Percentiles rank a stretch among this genome's conserved stretches.
These are phyloP conservation scores for Taenaris catops DNA, from an alignment of 2,888 invertebrate species.

Conservation along the genomic window DNA sequence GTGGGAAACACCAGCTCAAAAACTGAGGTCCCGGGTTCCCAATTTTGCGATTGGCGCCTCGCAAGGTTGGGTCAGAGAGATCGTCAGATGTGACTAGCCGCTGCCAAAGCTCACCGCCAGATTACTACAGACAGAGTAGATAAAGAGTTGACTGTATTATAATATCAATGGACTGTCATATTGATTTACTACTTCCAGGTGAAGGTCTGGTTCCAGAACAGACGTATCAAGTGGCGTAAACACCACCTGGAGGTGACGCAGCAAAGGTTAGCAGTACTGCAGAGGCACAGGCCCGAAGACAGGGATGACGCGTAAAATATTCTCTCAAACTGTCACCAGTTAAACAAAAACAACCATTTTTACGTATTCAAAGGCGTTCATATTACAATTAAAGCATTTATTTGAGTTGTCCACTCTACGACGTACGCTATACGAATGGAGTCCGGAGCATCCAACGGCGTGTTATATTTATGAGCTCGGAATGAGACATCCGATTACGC, in stretches of 20 bases:
- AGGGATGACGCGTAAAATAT: constrained; percentile 42
- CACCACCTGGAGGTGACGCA: constrained; percentile 96
- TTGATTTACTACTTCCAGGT: constrained; percentile 72
- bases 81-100: not conserved
- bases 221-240: constrained; percentile 97
- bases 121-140: not conserved
- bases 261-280: constrained; percentile 84
- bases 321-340: not conserved
- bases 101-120: not conserved
- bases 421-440: too few relatives aligned
- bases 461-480: too few relatives aligned
- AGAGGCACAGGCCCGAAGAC: constrained; percentile 60
- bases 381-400: not conserved
- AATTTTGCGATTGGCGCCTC: too few relatives aligned
- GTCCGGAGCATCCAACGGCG: too few relatives aligned
- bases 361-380: not conserved
- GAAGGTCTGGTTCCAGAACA: constrained; percentile 96
- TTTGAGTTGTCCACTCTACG: not conserved
- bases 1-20: not conserved
- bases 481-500: too few relatives aligned
- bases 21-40: not conserved
- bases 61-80: too few relatives aligned
- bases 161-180: not conserved
- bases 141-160: not conserved
- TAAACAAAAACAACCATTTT: not conserved